Percentiles rank a stretch among this genome's conserved stretches.
These are phyloP conservation scores for Halcyon senegalensis DNA, from an alignment of 2,113 vertebrate species.

Conservation along the genomic window DNA sequence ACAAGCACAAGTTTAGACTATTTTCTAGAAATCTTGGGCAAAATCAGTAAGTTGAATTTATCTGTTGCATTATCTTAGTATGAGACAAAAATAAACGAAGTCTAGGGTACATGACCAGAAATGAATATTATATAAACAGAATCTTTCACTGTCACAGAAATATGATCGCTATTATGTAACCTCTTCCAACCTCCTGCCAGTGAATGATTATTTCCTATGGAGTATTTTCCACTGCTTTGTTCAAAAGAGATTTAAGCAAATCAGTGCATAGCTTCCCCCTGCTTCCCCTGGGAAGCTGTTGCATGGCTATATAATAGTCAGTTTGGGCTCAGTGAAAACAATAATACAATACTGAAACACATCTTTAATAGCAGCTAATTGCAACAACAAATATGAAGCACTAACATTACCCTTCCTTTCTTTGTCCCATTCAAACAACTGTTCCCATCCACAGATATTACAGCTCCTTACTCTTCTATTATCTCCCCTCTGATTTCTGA, in stretches of 20 bases:
- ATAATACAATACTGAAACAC: background rate
- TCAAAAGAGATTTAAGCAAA: constrained; percentile 42
- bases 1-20: background rate
- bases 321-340: background rate
- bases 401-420: background rate
- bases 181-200: background rate
- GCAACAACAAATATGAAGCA: background rate
- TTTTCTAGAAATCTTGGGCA: background rate
- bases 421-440: background rate
- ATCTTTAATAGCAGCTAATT: background rate
- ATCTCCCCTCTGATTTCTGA: background rate
- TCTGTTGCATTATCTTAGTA: background rate
- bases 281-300: constrained; percentile 1
- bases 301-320: background rate
- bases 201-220: constrained; percentile 17
- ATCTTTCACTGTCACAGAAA: constrained; percentile 33
- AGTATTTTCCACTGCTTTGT: constrained; percentile 49
- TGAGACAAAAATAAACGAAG: constrained; percentile 23
- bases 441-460: background rate
- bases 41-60: background rate
- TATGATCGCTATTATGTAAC: background rate
- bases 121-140: constrained; percentile 5
- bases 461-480: background rate
- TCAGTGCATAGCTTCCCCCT: background rate
- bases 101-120: background rate